Evolutionary conservation across 2,888 invertebrate genomes (phyloP).

Genomic region (Plemyria rubiginata): DNA sequence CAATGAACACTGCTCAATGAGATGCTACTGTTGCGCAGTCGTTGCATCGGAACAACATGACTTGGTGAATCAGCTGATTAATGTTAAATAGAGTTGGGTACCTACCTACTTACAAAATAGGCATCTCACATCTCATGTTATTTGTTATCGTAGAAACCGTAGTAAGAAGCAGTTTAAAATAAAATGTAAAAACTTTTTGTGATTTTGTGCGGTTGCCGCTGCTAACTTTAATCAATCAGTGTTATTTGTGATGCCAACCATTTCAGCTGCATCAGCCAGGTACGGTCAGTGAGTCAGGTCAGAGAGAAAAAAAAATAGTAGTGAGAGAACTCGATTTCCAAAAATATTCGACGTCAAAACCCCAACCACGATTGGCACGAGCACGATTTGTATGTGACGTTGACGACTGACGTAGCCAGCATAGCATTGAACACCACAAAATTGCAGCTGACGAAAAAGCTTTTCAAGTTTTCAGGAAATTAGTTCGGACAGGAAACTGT

Average conservation of each 20-base stretch:
- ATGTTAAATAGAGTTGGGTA: slow-evolving; percentile 32
- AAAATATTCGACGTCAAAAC: slow-evolving; percentile 10
- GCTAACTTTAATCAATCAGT: no score
- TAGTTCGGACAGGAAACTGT: slow-evolving; percentile 32
- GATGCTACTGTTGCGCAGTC: slow-evolving; percentile 55
- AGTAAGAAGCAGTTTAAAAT: no score
- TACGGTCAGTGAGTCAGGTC: no score
- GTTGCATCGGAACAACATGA: slow-evolving; percentile 43
- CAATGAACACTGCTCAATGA: slow-evolving; percentile 37
- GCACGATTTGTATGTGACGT: neutral
- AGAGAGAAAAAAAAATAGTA: no score
- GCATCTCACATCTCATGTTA: no score
- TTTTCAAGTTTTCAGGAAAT: slow-evolving; percentile 23
- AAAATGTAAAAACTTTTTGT: no score
- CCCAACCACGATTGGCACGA: neutral
- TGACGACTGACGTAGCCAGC: slow-evolving; percentile 4
- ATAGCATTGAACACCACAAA: slow-evolving; percentile 9
- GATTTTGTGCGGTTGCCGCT: no score
- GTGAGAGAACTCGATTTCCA: neutral
- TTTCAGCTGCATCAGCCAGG: no score
- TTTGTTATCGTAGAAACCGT: no score
- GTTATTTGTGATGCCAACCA: no score
- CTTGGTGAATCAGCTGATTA: slow-evolving; percentile 36
- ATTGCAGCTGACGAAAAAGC: slow-evolving; percentile 9
- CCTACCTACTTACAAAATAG: slow-evolving; percentile 9